Percentiles rank a stretch among this genome's conserved stretches.
Conservation (phyloP, 2,113 vertebrate genomes). For the Barbus barbus region DNA sequence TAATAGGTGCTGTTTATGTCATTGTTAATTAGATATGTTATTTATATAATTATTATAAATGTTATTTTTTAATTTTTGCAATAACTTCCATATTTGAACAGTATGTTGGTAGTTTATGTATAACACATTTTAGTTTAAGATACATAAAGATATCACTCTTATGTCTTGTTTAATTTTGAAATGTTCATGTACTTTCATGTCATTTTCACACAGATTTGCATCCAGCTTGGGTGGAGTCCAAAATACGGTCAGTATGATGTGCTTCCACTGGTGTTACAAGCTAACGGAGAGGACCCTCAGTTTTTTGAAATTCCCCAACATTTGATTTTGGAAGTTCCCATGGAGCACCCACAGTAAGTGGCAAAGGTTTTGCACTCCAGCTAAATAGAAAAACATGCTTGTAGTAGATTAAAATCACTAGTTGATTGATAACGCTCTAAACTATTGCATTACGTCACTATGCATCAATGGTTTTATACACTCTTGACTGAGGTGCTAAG, state of each 20-base stretch:
- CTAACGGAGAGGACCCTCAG: constrained; percentile 81
- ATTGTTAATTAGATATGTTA: no score
- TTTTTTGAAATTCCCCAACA: constrained; percentile 83
- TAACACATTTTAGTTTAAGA: no score
- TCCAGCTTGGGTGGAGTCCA: constrained; percentile 84
- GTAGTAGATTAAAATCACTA: neutral
- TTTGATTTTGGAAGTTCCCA: constrained; percentile 80
- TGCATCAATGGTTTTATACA: no score
- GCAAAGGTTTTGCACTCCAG: neutral
- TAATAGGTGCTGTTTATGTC: neutral
- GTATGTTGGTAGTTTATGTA: no score
- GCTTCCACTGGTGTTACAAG: constrained; percentile 82
- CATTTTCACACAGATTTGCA: constrained; percentile 70
- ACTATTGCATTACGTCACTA: neutral
- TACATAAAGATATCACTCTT: no score
- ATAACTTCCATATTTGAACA: no score
- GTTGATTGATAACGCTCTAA: neutral
- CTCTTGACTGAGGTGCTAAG: no score
- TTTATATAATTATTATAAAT: no score
- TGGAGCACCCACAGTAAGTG: constrained; percentile 86
- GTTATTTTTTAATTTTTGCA: no score
- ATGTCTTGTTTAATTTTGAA: no score
- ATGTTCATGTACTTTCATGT: no score
- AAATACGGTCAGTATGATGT: constrained; percentile 81
- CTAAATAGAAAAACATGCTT: neutral